A percentile compares a stretch with the other conserved stretches of the same genome.
Evolutionary conservation across 2,797 vertebrate genomes (phyloP).

Genomic region (Paramormyrops hopkinsi): DNA sequence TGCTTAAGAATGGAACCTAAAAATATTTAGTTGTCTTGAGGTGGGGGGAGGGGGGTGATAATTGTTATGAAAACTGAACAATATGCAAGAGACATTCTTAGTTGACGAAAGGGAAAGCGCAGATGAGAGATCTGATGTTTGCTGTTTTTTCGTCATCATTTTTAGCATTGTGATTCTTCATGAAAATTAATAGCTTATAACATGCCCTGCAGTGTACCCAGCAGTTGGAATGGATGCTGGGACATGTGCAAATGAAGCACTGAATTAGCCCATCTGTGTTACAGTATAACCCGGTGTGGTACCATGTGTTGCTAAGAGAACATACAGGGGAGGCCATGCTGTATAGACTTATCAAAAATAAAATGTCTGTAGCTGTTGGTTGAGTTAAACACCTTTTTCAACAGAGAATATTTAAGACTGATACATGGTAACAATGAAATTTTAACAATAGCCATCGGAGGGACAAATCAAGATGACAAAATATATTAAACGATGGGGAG

Average conservation of each 20-base stretch:
- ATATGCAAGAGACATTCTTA: not conserved
- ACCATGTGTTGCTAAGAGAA: not conserved
- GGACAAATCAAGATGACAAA: not conserved
- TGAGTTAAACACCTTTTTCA: not conserved
- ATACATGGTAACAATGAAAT: not conserved
- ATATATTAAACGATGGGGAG: not conserved
- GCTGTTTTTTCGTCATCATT: not conserved
- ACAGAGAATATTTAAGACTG: not conserved
- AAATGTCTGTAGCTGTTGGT: not conserved
- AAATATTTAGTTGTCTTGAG: not conserved
- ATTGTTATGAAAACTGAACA: not conserved
- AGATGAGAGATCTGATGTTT: not conserved
- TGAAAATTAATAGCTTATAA: not conserved
- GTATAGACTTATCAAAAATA: not conserved
- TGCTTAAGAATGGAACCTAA: not conserved
- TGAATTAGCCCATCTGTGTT: not conserved
- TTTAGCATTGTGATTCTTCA: not conserved
- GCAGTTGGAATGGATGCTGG: not conserved
- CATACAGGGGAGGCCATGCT: not conserved
- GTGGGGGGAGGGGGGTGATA: not conserved
- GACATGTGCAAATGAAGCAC: not conserved
- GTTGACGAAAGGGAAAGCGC: not conserved
- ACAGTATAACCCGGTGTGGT: not conserved
- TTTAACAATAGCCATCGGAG: not conserved
- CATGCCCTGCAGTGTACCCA: not conserved